Conservation (phyloP, 2,888 invertebrate genomes). For the Gastracanthus pulcherrimus region DNA sequence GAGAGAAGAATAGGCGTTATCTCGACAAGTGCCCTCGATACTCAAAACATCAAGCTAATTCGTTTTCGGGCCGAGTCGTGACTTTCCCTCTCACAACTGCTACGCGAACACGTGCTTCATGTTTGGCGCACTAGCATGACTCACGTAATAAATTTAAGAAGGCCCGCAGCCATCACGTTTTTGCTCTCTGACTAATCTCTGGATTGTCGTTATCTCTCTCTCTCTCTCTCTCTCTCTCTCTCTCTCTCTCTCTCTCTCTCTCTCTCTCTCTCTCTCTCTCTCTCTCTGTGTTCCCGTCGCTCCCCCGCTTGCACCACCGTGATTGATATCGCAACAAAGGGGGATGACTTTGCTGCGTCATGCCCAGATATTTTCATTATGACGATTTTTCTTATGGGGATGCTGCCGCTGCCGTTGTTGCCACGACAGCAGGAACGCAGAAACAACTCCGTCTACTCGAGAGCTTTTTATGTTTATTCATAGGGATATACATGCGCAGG, state of each 20-base stretch:
- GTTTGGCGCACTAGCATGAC: not conserved
- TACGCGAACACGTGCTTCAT: too few relatives aligned
- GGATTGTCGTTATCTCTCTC: not conserved
- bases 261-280: not conserved
- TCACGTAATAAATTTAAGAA: conserved; percentile 35
- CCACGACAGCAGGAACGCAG: not conserved
- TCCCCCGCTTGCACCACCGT: not conserved
- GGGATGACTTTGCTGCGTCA: conserved; percentile 26
- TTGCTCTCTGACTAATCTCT: conserved; percentile 12
- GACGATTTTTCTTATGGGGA: conserved; percentile 30
- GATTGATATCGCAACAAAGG: conserved; percentile 46
- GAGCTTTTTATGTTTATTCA: conserved; percentile 39
- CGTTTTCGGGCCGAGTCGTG: not conserved
- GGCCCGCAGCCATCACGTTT: not conserved
- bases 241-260: not conserved
- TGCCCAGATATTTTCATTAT: conserved; percentile 34
- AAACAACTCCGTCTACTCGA: conserved; percentile 4
- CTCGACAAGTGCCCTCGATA: not conserved
- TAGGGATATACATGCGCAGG: not conserved
- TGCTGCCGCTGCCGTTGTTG: not conserved
- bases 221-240: not conserved
- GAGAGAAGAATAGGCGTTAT: conserved; percentile 22
- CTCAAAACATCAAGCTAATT: conserved; percentile 25
- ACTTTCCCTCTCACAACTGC: too few relatives aligned
- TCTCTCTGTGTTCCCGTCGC: not conserved